phyloP scores from a whole-genome alignment of 2,797 vertebrate genomes.

The Rallus crepitans region DNA sequence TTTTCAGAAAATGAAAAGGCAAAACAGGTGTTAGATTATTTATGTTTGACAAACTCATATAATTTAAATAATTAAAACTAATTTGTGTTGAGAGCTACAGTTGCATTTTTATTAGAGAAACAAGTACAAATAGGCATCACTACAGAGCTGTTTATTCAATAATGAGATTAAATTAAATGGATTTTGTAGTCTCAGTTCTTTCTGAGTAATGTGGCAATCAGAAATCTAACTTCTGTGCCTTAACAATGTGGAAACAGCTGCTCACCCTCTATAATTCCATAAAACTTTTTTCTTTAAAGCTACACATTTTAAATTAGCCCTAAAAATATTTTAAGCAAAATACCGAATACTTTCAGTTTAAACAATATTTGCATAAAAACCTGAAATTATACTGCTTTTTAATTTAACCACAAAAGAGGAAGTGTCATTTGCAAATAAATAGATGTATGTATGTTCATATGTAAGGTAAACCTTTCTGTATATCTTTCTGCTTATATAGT shows the following conservation, averaged over 20 bases:
- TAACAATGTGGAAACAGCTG: conserved; percentile 74
- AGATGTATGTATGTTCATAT: conserved; percentile 29
- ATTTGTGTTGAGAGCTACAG: conserved; percentile 82
- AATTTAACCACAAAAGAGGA: conserved; percentile 69
- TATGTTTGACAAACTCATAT: conserved; percentile 76
- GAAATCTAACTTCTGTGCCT: conserved; percentile 72
- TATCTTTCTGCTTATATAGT: conserved; percentile 68
- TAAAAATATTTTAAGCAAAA: conserved; percentile 77
- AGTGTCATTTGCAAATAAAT: conserved; percentile 73
- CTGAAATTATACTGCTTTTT: conserved; percentile 65
- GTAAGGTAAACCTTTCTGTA: conserved; percentile 69
- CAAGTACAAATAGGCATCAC: conserved; percentile 83
- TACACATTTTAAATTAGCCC: conserved; percentile 68
- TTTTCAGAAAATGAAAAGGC: conserved; percentile 76
- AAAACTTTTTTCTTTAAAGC: conserved; percentile 71
- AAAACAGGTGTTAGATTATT: conserved; percentile 81
- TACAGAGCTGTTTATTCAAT: conserved; percentile 81
- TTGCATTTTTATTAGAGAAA: conserved; percentile 85
- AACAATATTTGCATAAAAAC: conserved; percentile 73
- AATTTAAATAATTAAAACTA: conserved; percentile 86
- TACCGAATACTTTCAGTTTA: conserved; percentile 70
- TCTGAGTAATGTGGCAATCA: conserved; percentile 74
- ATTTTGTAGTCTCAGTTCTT: conserved; percentile 76
- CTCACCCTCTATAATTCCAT: conserved; percentile 61
- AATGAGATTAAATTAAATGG: conserved; percentile 79